Base-by-base conservation (phyloP, 2,113 vertebrate species). In the Leucopsar rothschildi region DNA sequence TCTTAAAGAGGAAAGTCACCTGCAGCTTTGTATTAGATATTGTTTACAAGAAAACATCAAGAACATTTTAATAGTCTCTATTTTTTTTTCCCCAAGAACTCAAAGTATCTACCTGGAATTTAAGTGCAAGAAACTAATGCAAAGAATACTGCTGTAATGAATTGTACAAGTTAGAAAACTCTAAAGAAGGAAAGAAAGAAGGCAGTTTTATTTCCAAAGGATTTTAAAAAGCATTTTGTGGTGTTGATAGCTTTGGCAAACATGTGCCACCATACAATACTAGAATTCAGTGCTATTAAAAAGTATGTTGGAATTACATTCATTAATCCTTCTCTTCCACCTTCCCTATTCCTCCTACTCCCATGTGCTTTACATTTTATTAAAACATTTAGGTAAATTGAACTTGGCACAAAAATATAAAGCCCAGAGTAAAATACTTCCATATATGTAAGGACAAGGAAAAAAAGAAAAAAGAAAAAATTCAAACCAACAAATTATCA, bases 351-450 rank as follows among this genome's bases (percentile, higher is more conserved):
- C 40, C n/a, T 91, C 61, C 49, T 85, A 55, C 19, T 90, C 35
- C 24, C 65, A 92, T 15, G 78, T 27, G 40, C 49, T 91, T 89
- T 55, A 69, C 2, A 72, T 86, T 92, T 82, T 44, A 71, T 42
- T 79, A 68, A 75, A 91, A 60, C 22, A 79, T 79, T 93, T 87
- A 91, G 91, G 84, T 65, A 65, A 93, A 52, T 31, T 92, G 89
- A 91, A 95, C 56, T 87, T 72, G 37, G 86, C 52, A 91, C 17
- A 59, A 60, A 82, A 86, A 79, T 39, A 52, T 44, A 47, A 88
- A 91, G 31, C 24, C 15, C 39, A 75, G 22, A 81, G 12, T 65
- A 83, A 78, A 91, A 78, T 31, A 86, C 10, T 78, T 83, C 22
- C n/a, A 84, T 42, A 61, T 27, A 56, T 12, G 4, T 6, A 69